Percentiles rank a stretch among this genome's conserved stretches.
phyloP scores from a whole-genome alignment of 2,113 vertebrate genomes.

The Chamaea fasciata region DNA sequence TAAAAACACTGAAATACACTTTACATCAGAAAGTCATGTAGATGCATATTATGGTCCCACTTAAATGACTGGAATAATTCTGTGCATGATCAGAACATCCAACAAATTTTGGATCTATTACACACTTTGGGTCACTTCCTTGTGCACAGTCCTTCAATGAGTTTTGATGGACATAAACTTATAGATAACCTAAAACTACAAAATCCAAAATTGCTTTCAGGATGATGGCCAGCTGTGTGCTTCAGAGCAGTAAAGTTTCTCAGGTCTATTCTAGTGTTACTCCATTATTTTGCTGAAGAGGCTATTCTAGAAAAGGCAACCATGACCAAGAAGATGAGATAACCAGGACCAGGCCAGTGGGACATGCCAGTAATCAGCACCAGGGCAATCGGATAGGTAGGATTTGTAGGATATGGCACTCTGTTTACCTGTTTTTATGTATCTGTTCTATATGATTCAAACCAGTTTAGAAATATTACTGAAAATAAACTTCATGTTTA shows the following conservation, averaged over 20 bases:
- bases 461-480: neutral
- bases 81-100: neutral
- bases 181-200: neutral
- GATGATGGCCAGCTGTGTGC: neutral
- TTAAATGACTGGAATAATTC: neutral
- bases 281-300: neutral
- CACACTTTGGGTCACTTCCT: neutral
- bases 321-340: neutral
- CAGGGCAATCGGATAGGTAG: neutral
- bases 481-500: neutral
- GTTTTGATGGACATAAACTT: neutral
- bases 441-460: neutral
- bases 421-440: neutral
- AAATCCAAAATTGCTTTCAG: neutral
- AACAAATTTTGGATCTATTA: neutral
- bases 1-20: neutral
- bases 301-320: neutral
- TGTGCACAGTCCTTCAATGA: neutral
- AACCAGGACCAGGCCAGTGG: neutral
- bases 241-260: neutral
- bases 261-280: neutral
- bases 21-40: neutral
- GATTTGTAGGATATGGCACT: neutral
- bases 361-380: neutral
- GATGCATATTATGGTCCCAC: neutral